Conservation (phyloP, 2,888 invertebrate species). For the Eucriotettix oculatus region DNA sequence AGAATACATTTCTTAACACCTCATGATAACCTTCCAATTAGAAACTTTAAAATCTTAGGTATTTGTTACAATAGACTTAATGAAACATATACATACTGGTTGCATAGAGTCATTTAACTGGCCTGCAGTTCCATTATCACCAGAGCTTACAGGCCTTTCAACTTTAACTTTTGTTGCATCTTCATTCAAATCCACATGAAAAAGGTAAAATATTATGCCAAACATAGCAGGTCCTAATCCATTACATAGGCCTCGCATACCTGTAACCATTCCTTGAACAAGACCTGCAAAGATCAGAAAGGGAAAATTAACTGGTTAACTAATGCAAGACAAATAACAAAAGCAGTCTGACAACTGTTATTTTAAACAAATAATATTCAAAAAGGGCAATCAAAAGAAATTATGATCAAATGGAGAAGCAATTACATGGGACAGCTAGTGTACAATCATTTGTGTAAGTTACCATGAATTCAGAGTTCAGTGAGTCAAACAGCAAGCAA, state of each 20-base stretch:
- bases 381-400: neutral
- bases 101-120: conserved; percentile 9
- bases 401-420: neutral
- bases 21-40: too few relatives aligned
- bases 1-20: too few relatives aligned
- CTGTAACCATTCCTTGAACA: conserved; percentile 96
- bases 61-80: too few relatives aligned
- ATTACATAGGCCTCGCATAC: conserved; percentile 94
- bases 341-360: neutral
- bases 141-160: conserved; percentile 18
- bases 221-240: conserved; percentile 97
- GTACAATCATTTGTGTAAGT: too few relatives aligned
- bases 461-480: too few relatives aligned
- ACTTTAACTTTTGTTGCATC: conserved; percentile 22
- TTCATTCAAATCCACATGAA: conserved; percentile 91
- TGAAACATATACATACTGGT: conserved; percentile 5
- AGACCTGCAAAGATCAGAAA: conserved; percentile 34
- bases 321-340: neutral
- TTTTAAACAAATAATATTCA: neutral
- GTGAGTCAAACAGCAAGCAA: too few relatives aligned
- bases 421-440: too few relatives aligned
- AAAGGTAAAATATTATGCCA: conserved; percentile 95
- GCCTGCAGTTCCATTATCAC: conserved; percentile 16
- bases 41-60: too few relatives aligned
- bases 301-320: neutral